Evolutionary conservation across 2,888 invertebrate species (phyloP).

Genomic region (Andrena fulva): DNA sequence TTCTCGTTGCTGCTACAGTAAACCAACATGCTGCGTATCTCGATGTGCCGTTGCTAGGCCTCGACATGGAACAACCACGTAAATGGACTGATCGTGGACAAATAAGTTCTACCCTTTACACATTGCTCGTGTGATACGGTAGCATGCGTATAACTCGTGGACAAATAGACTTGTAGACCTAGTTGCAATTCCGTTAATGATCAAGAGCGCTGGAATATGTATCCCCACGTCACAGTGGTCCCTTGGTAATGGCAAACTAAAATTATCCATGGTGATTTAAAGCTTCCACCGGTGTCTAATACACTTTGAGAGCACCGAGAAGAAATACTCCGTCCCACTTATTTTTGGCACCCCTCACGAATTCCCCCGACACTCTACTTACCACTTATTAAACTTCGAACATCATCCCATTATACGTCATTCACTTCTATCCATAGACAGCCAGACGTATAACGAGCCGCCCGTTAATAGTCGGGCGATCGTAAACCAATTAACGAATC

Average conservation of each 20-base stretch:
- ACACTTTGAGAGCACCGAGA: no score
- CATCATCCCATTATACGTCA: background rate
- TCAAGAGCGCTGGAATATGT: no score
- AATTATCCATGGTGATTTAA: no score
- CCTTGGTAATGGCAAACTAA: no score
- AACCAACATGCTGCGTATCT: constrained; percentile 11
- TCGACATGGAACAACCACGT: constrained; percentile 34
- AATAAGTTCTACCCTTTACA: background rate
- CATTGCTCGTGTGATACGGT: background rate
- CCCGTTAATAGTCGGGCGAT: constrained; percentile 43
- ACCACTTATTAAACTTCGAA: background rate
- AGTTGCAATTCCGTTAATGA: no score
- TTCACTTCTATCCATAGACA: background rate
- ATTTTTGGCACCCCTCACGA: background rate
- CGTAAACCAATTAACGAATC: constrained; percentile 51
- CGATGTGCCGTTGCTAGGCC: background rate
- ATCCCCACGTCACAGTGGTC: no score
- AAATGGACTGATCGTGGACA: constrained; percentile 34
- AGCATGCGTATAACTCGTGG: no score
- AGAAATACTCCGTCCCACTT: no score
- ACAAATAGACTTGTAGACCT: no score
- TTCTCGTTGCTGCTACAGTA: constrained; percentile 50
- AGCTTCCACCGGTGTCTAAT: no score
- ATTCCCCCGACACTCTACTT: background rate
- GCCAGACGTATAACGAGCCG: constrained; percentile 30